A percentile compares a stretch with the other conserved stretches of the same genome.
phyloP scores from a whole-genome alignment of 2,888 invertebrate species.

The Luperina nickerlii region DNA sequence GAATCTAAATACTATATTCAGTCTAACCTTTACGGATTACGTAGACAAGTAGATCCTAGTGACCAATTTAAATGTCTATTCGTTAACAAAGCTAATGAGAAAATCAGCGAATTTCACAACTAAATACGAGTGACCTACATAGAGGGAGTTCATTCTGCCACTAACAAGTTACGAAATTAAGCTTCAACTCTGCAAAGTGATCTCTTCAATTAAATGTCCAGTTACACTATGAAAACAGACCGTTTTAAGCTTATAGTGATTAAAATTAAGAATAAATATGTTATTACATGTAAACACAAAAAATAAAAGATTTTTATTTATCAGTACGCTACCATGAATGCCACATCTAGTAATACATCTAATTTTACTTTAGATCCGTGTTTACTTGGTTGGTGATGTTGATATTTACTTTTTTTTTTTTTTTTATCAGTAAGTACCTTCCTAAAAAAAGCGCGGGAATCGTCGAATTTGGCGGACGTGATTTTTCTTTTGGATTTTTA shows the following conservation, averaged over 20 bases:
- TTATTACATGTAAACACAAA: too few species aligned
- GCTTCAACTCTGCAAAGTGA: slow-evolving; percentile 37
- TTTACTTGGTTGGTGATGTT: too few species aligned
- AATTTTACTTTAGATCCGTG: too few species aligned
- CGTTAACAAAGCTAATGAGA: slow-evolving; percentile 50
- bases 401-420: too few species aligned
- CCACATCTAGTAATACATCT: too few species aligned
- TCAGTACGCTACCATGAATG: too few species aligned
- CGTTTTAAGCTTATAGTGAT: not conserved
- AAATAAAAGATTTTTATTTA: too few species aligned
- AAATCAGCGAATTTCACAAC: slow-evolving; percentile 42
- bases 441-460: too few species aligned
- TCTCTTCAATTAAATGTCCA: slow-evolving; percentile 39
- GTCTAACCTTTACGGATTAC: not conserved
- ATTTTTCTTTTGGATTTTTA: too few species aligned
- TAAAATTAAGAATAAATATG: not conserved
- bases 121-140: slow-evolving; percentile 56
- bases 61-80: slow-evolving; percentile 26
- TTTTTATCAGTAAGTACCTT: too few species aligned
- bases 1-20: not conserved
- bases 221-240: slow-evolving; percentile 21
- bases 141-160: slow-evolving; percentile 33
- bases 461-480: too few species aligned
- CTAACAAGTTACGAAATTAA: slow-evolving; percentile 52
- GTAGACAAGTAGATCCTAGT: not conserved